Conservation (phyloP, 2,113 vertebrate genomes). For the Paracanthobrama guichenoti region DNA sequence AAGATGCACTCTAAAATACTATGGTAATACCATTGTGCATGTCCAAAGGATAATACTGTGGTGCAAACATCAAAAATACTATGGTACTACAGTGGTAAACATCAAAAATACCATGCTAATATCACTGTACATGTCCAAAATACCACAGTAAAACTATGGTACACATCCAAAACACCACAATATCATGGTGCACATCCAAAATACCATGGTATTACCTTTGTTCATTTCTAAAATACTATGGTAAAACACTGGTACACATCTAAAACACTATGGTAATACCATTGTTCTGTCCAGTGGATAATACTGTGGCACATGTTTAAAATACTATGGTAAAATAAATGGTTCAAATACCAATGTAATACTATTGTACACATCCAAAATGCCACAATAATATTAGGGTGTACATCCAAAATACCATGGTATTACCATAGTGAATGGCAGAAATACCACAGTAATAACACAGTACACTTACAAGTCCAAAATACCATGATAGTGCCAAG, state of each 20-base stretch:
- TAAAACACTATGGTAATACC: no score
- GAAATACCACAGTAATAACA: not conserved
- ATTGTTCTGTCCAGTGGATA: not conserved
- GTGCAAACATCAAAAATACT: not conserved
- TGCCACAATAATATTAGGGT: no score
- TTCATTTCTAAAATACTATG: not conserved
- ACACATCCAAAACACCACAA: not conserved
- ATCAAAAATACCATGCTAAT: not conserved
- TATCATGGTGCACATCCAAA: not conserved
- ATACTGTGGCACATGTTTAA: not conserved
- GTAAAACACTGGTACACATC: not conserved
- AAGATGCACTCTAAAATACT: not conserved
- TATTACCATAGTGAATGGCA: not conserved
- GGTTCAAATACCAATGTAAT: not conserved
- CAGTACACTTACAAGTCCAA: not conserved
- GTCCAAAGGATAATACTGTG: not conserved
- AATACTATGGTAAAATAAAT: no score
- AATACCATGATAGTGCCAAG: not conserved
- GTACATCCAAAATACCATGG: not conserved
- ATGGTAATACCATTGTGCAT: not conserved
- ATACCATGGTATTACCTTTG: not conserved
- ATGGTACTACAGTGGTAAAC: not conserved
- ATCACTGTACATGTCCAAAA: not conserved
- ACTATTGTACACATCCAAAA: not conserved
- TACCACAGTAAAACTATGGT: not conserved